Conservation (phyloP, 2,113 vertebrate species). For the Crotophaga sulcirostris region DNA sequence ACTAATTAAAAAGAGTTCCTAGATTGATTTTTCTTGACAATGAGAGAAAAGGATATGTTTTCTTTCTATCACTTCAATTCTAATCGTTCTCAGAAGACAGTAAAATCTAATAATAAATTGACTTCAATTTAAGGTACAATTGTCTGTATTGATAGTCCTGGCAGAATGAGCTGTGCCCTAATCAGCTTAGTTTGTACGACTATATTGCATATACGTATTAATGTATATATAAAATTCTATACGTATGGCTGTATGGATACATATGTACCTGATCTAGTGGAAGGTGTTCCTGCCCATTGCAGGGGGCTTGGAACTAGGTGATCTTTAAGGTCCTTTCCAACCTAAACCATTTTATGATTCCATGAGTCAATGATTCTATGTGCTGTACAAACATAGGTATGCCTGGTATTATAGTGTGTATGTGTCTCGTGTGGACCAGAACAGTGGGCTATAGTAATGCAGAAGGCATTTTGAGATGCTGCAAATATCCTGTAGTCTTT, state of each 20-base stretch:
- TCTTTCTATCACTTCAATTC: neutral
- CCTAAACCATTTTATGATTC: too few species aligned
- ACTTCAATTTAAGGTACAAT: neutral
- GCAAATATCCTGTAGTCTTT: neutral
- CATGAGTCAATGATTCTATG: too few species aligned
- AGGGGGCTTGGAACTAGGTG: too few species aligned
- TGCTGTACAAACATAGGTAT: neutral
- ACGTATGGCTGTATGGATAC: neutral
- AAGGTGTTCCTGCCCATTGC: too few species aligned
- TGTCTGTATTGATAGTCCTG: neutral
- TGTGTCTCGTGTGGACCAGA: rapidly evolving
- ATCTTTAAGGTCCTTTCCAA: too few species aligned
- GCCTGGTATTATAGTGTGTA: neutral
- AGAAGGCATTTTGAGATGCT: neutral
- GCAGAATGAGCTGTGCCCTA: neutral
- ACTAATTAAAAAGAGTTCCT: neutral
- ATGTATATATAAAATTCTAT: neutral
- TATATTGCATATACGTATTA: neutral
- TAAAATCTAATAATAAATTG: neutral
- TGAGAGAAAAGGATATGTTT: neutral
- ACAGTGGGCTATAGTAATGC: neutral
- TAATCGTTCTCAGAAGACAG: neutral
- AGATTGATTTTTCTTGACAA: neutral
- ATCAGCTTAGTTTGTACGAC: neutral
- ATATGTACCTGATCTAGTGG: neutral